Percentiles rank a stretch among this genome's conserved stretches.
Conservation (phyloP, 2,888 invertebrate genomes). For the Morpho achilles region DNA sequence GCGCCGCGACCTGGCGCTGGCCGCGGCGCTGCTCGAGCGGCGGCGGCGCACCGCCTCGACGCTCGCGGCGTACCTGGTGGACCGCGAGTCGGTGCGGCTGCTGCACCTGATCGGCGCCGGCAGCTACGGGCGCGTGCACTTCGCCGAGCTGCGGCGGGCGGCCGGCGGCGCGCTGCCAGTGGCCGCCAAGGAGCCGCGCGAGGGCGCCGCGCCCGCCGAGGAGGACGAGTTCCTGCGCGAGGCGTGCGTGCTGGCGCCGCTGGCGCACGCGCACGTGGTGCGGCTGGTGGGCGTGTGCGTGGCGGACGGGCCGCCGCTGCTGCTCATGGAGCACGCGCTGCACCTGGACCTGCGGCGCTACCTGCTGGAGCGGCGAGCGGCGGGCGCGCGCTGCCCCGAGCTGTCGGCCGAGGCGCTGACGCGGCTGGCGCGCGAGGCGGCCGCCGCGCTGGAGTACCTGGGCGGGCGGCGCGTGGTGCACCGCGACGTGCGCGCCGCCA, state of each 20-base stretch:
- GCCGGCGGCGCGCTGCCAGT: conserved; percentile 74
- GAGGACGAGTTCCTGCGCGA: conserved; percentile 87
- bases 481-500: conserved; percentile 89
- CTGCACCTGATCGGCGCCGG: conserved; percentile 49
- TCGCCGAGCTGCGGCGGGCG: conserved; percentile 41
- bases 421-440: conserved; percentile 59
- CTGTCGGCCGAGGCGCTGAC: conserved; percentile 48
- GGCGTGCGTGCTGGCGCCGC: conserved; percentile 92
- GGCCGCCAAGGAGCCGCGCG: conserved; percentile 91
- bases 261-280: conserved; percentile 91
- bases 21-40: conserved; percentile 36
- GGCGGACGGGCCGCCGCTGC: conserved; percentile 88
- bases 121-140: conserved; percentile 48
- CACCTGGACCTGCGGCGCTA: conserved; percentile 93
- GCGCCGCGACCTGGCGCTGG: conserved; percentile 25
- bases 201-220: conserved; percentile 86
- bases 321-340: conserved; percentile 94
- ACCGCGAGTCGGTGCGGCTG: conserved; percentile 36
- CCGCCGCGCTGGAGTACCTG: conserved; percentile 87
- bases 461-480: conserved; percentile 89
- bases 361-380: conserved; percentile 79
- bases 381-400: conserved; percentile 69
- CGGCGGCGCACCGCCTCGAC: conserved; percentile 30
- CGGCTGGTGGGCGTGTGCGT: conserved; percentile 88
- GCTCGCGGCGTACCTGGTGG: conserved; percentile 36